Base-by-base conservation (phyloP, 2,888 invertebrate species). In the Rhyacophila evoluta region DNA sequence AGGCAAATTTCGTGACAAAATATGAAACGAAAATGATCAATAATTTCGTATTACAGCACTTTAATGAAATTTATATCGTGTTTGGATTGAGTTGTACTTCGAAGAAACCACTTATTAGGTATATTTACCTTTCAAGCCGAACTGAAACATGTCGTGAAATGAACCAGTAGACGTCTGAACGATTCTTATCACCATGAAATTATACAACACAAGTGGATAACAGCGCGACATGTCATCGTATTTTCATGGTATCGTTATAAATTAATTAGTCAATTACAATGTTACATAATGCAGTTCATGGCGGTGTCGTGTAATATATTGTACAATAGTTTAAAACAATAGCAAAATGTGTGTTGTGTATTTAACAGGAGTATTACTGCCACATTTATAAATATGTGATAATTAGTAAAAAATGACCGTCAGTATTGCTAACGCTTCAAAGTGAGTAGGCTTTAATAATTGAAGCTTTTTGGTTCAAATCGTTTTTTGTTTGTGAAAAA, bases 51-150 rank as follows among this genome's bases (percentile, higher is more conserved):
- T 19, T 55, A 55, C 19, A 19, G 5, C 8, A 19, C 55, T 19
- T 19, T 55, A 8, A 19, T 55, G 25, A 55, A 55, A 12, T 12
- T 25, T 25, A 55, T 55, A 25, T 2, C 25, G 3, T 5, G 41
- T 41, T 41, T 15, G 8, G 1, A 55, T 10, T 19, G 8, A 55
- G 55, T 5, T 55, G 2, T 25, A 55, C 19, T 19, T 55, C 55
- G 15, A 41, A 41, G 41, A 41, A 41, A 41, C 41, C 41, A 25
- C 55, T 55, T 55, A 55, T 55, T 55, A 55, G 55, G 25, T 55
- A 5, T 19, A 55, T 55, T 55, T 10, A 55, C 25, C 8, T 12
- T 55, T 55, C 25, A 8, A 19, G 25, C 55, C 19, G 12, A 55
- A 12, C 55, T 25, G 8, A 55, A 55, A 55, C 19, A 25, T 55